Evolutionary conservation across 1,140 invertebrate species (phyloP).

Genomic region (Sitophilus oryzae): DNA sequence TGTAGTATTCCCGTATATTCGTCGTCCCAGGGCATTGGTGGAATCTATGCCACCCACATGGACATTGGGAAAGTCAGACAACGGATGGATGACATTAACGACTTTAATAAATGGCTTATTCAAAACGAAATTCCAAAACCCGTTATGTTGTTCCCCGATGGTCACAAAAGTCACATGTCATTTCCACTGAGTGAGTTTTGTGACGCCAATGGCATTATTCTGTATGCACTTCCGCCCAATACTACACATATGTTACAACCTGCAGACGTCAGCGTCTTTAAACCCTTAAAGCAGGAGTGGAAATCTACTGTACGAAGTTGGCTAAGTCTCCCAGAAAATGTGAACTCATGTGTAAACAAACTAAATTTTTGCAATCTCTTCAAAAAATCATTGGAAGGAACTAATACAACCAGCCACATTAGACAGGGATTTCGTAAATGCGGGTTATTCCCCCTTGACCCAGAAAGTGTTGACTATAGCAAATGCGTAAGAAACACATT

Average conservation of each 20-base stretch:
- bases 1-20: constrained; percentile 30
- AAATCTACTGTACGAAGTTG: constrained; percentile 31
- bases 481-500: no score
- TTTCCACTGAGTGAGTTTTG: constrained; percentile 37
- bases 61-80: constrained; percentile 28
- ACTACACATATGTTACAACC: constrained; percentile 44
- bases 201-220: constrained; percentile 37
- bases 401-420: no score
- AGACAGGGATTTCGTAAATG: no score
- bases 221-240: constrained; percentile 41
- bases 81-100: constrained; percentile 30
- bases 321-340: no score
- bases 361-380: neutral
- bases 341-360: no score
- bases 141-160: no score
- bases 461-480: no score
- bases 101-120: no score
- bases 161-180: constrained; percentile 18
- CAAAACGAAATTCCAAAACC: no score
- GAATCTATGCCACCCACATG: constrained; percentile 27
- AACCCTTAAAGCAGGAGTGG: constrained; percentile 39
- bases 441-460: no score
- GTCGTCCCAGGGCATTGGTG: constrained; percentile 24
- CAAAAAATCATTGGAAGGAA: neutral
- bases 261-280: constrained; percentile 41